Evolutionary conservation across 2,113 vertebrate species (phyloP), one percentile per base, ranked within the genome.

Genomic region (Datnioides undecimradiatus): DNA sequence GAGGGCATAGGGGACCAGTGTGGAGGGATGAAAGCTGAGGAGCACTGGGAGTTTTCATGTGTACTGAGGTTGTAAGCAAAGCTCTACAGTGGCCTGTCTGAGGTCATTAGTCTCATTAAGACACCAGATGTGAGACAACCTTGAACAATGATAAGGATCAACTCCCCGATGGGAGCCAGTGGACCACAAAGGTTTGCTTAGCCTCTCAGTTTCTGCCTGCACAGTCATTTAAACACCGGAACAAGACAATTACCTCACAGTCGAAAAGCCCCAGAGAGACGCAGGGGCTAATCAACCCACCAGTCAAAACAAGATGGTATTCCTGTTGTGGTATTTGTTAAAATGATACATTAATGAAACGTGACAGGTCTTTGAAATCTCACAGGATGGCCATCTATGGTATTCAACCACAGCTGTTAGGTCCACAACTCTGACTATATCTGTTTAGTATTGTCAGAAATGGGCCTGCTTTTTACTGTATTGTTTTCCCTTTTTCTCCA

Each of bases 91-190:
- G 85, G 74, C 54, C 73, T 49, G 73, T 87, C 66, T 3, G 62
- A 66, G 60, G 51, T 73, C 78, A 84, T 83, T 85, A 72, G 76
- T 84, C 82, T 88, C 76, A 90, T 93, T 90, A 90, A 78, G 63
- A 85, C 69, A 73, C 87, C 85, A 91, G 84, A 90, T 91, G 88
- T 89, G 79, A 89, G 79, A 23, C 79, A 92, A 66, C 71, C 85
- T 85, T 31, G 80, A 79, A 81, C 79, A 82, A 72, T 83, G 91
- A 93, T 91, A 86, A 93, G 63, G 76, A 93, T 94, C 88, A 84
- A 63, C 38, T 79, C 72, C 84, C 84, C 62, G 45, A 60, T 85
- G 87, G 45, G 85, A 88, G 79, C 72, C 66, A 79, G 84, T 46
- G 21, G 82, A 80, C 82, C 76, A 57, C 75, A 85, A 83, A 73